Base-by-base conservation (phyloP, 64 coral and sea anemone genomes). In the Pocillopora damicornis region DNA sequence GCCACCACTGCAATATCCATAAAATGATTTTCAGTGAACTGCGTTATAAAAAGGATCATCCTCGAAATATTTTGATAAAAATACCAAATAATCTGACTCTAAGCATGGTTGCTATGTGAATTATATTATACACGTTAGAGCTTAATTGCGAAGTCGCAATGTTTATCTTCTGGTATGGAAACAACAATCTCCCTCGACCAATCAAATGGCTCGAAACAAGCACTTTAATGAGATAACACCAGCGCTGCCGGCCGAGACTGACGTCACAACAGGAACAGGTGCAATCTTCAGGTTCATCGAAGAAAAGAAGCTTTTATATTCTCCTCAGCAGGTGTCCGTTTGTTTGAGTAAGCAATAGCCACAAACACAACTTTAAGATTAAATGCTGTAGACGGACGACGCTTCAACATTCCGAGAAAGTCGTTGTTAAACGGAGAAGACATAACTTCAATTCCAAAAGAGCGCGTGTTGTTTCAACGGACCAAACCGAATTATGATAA, bases 21-120 rank as follows among this genome's bases (percentile, higher is more conserved):
- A n/a, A 13, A 37, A 14, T 69, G 5, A 68, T 26, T 85, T 20
- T 9, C 58, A 5, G 23, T 63, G 26, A 14, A 9, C 20, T 26
- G 22, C 8, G 30, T 72, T 58, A 34, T 51, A 23, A 85, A 67
- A 62, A 13, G 37, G 81, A 85, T 69, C 63, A 73, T 85, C 57
- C 65, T 85, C 81, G 81, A 18, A 72, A n/a, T 73, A 63, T 85
- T 72, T 85, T 73, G 17, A 85, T 51, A 51, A 26, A 73, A 15
- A 35, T 58, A 71, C 56, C 22, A 85, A 71, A 57, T 38, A 15
- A 58, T 85, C 68, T 34, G 81, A 37, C 37, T 26, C 11, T 45
- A 51, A 83, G 62, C 11, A 18, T 23, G 65, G 81, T 85, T 85
- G 81, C 65, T 85, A 85, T 5, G 64, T 23, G 37, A 85, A 72